A percentile compares a stretch with the other conserved stretches of the same genome.
These are phyloP conservation scores for Oasisia sp. DNA, from an alignment of 2,888 invertebrate genomes.

Conservation along the genomic window DNA sequence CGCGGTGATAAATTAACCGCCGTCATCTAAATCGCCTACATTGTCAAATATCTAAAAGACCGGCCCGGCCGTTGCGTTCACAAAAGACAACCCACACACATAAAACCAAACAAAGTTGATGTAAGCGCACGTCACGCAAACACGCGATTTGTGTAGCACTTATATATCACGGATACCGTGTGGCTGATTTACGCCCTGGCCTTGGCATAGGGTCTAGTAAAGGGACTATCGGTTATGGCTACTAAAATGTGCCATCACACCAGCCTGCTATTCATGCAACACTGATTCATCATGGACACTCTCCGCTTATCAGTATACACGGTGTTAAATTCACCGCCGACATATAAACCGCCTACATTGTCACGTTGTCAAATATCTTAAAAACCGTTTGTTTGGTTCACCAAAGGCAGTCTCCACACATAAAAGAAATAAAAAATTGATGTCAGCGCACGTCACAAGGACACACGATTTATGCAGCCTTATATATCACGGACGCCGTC, in stretches of 20 bases:
- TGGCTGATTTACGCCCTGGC: too few species aligned
- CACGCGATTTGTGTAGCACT: not conserved
- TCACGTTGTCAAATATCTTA: not conserved
- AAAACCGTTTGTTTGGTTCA: not conserved
- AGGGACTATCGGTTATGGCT: too few species aligned
- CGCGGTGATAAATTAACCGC: not conserved
- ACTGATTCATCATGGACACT: too few species aligned
- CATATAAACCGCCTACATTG: not conserved
- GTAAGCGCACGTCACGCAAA: not conserved
- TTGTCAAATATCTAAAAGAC: not conserved
- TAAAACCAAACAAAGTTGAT: not conserved
- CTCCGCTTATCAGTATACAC: too few species aligned
- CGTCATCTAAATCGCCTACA: not conserved
- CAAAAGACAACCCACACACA: not conserved
- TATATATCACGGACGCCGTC: not conserved
- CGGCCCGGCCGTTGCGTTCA: not conserved
- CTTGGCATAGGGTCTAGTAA: too few species aligned
- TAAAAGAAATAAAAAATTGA: not conserved
- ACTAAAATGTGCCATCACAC: too few species aligned
- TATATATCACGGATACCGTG: not conserved
- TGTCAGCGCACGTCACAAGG: not conserved
- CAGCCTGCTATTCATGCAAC: too few species aligned
- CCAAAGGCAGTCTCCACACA: not conserved
- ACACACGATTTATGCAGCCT: not conserved
- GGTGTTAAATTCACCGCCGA: not conserved